Evolutionary conservation across 2,888 invertebrate species (phyloP).

Genomic region (Itoplectis maculator): DNA sequence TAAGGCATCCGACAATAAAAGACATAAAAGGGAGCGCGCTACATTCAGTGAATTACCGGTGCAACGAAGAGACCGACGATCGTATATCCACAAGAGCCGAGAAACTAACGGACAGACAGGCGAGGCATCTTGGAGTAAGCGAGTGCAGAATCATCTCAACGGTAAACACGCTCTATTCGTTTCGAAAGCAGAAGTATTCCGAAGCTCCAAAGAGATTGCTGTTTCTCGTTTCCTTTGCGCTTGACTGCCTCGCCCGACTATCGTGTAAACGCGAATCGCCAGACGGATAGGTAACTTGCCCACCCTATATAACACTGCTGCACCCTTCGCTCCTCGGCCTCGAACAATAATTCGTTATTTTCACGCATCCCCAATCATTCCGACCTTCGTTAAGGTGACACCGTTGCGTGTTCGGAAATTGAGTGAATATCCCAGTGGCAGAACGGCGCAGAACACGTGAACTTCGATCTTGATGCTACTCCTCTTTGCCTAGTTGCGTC

Average conservation of each 20-base stretch:
- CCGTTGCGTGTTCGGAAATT: background rate
- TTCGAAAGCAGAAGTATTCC: slow-evolving; percentile 63
- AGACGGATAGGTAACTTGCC: slow-evolving; percentile 39
- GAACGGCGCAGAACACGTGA: too few species aligned
- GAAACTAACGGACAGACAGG: slow-evolving; percentile 5
- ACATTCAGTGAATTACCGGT: slow-evolving; percentile 60
- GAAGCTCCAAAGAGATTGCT: slow-evolving; percentile 66
- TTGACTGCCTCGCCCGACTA: slow-evolving; percentile 27
- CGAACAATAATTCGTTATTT: slow-evolving; percentile 38
- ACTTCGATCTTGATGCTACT: too few species aligned
- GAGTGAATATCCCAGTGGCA: background rate
- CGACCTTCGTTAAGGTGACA: slow-evolving; percentile 23
- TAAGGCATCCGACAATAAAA: slow-evolving; percentile 46
- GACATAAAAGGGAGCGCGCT: slow-evolving; percentile 39
- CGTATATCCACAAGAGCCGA: slow-evolving; percentile 34
- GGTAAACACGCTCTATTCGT: slow-evolving; percentile 67
- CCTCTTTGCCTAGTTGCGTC: too few species aligned
- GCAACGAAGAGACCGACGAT: slow-evolving; percentile 48
- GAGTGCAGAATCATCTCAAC: slow-evolving; percentile 51
- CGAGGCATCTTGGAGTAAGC: slow-evolving; percentile 18
- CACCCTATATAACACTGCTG: background rate
- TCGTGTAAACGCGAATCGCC: slow-evolving; percentile 34
- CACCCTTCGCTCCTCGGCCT: background rate
- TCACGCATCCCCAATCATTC: slow-evolving; percentile 12
- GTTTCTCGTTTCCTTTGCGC: slow-evolving; percentile 48